Percentiles rank a stretch among this genome's conserved stretches.
phyloP scores from a whole-genome alignment of 1,140 invertebrate species.

The Bombus waltoni region DNA sequence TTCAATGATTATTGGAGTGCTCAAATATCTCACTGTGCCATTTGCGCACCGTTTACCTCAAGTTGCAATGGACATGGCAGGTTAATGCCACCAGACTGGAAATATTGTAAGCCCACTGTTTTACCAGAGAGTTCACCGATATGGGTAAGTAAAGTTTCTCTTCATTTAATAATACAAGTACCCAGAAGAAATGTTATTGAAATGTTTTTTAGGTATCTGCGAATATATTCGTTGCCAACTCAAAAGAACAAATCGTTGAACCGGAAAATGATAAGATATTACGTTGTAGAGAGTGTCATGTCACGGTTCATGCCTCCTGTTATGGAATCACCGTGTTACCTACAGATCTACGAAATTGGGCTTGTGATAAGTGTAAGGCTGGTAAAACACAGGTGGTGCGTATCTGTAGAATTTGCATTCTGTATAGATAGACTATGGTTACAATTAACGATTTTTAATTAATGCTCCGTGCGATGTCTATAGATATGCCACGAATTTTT shows the following conservation, averaged over 20 bases:
- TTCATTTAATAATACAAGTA: not conserved
- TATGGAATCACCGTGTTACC: slow-evolving; percentile 80
- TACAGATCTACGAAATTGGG: slow-evolving; percentile 78
- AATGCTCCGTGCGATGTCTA: too few species aligned
- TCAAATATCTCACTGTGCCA: slow-evolving; percentile 78
- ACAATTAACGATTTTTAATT: too few species aligned
- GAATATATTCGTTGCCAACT: slow-evolving; percentile 78
- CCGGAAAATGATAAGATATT: slow-evolving; percentile 79
- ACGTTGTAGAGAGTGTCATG: slow-evolving; percentile 80
- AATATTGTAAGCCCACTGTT: slow-evolving; percentile 73
- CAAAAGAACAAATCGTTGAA: slow-evolving; percentile 76
- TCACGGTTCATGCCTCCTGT: slow-evolving; percentile 82
- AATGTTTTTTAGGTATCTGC: slow-evolving; percentile 73
- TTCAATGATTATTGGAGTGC: slow-evolving; percentile 81
- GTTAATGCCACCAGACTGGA: slow-evolving; percentile 79
- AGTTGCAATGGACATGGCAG: slow-evolving; percentile 67
- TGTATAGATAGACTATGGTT: too few species aligned
- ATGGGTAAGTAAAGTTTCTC: slow-evolving; percentile 71
- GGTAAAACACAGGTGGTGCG: slow-evolving; percentile 75
- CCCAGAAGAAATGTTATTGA: not conserved
- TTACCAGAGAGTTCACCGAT: slow-evolving; percentile 80
- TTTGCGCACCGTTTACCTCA: slow-evolving; percentile 77
- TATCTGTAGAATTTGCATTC: slow-evolving; percentile 20
- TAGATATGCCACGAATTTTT: too few species aligned
- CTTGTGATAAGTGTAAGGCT: slow-evolving; percentile 82